Evolutionary conservation across 2,888 invertebrate species (phyloP).

Genomic region (Sarcophaga caerulescens): DNA sequence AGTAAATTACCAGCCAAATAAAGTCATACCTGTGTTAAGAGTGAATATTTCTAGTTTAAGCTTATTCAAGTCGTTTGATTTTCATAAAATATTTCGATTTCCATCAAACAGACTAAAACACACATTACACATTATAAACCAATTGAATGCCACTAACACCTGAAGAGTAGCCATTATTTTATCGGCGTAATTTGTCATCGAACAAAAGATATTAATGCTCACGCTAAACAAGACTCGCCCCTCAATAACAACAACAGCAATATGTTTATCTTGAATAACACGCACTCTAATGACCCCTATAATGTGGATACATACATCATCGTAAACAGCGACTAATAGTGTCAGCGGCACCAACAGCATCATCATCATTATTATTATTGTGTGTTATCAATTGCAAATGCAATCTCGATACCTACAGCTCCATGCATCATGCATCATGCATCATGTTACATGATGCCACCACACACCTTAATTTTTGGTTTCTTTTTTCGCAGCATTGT

Average conservation of each 20-base stretch:
- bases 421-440: neutral
- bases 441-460: neutral
- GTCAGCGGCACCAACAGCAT: neutral
- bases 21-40: no score
- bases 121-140: no score
- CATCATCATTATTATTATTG: neutral
- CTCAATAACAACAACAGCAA: neutral
- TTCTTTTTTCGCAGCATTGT: neutral
- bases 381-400: conserved; percentile 9
- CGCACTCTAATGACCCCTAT: conserved; percentile 51
- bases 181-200: neutral
- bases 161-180: no score
- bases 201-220: neutral
- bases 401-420: neutral
- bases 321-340: neutral
- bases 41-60: no score
- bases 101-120: no score
- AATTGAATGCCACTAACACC: no score
- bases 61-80: no score
- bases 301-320: conserved; percentile 29
- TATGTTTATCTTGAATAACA: conserved; percentile 37
- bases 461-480: conserved; percentile 44
- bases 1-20: no score
- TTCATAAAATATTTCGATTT: no score
- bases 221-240: conserved; percentile 24